phyloP scores from a whole-genome alignment of 2,797 vertebrate species.

The Eulemur rubriventer region DNA sequence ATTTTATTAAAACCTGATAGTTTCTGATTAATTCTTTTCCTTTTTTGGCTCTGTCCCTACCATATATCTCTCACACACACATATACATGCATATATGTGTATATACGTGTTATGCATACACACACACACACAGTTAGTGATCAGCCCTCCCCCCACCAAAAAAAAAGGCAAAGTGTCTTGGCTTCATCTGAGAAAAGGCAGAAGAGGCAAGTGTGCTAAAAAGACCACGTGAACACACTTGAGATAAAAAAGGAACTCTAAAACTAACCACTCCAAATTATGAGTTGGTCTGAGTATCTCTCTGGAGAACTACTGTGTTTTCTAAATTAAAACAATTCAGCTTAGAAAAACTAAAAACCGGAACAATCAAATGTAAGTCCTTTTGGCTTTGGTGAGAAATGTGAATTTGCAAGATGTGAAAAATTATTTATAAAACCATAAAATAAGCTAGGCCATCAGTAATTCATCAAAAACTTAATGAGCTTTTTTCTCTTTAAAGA shows the following conservation, averaged over 20 bases:
- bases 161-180: not conserved
- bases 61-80: not conserved
- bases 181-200: slow-evolving; percentile 47
- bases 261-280: not conserved
- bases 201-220: slow-evolving; percentile 39
- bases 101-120: too few relatives aligned
- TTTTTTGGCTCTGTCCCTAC: accelerated
- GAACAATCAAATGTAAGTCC: not conserved
- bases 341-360: not conserved
- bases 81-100: not conserved
- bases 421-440: slow-evolving; percentile 22
- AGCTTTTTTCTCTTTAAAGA: not conserved
- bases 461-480: slow-evolving; percentile 7
- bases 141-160: not conserved
- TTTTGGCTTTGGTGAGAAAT: slow-evolving; percentile 33
- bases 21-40: slow-evolving; percentile 64
- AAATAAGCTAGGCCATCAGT: not conserved
- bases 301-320: not conserved
- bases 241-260: not conserved
- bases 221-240: not conserved
- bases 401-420: slow-evolving; percentile 21
- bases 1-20: slow-evolving; percentile 48
- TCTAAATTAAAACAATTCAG: not conserved
- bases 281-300: not conserved
- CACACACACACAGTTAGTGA: slow-evolving; percentile 12